Evolutionary conservation across 2,888 invertebrate genomes (phyloP), one percentile per base, ranked within the genome.

Genomic region (Idaea dimidiata): DNA sequence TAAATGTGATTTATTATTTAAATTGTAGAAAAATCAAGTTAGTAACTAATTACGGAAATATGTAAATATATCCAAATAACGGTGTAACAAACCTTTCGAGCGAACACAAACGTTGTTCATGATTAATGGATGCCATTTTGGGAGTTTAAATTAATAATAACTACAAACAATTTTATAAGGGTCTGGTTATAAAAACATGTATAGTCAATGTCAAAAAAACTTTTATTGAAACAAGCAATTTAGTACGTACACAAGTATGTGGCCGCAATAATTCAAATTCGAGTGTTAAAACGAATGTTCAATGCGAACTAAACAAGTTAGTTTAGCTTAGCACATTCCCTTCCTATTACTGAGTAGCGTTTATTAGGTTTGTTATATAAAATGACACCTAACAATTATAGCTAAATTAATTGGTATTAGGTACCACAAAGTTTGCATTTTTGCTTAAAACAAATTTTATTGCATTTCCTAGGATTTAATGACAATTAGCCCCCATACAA

Each of bases 61-160:
- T 89, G 88, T 81, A 84, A 89, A 88, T 88, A 74, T 73, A 76
- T 66, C 70, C 79, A 80, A 81, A 72, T 75, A 43, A 75, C 75
- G 65, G 65, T 65, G 65, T 78, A 77, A 72, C 70, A 57, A 62
- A 63, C 66, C 62, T 59, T 70, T 68, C 74, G 73, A 71, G 72
- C 74, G 72, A 72, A 73, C 80, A 76, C 81, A 78, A 77, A 78
- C 78, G 74, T 70, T 71, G 71, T 67, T 63, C 72, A 83, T 89
- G 89, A 90, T 89, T 89, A 88, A 89, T 89, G 88, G 79, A 76
- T 73, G 69, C 67, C 72, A 74, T 81, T 83, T 83, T 78, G 79
- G 75, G 76, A 80, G 83, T 85, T 88, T 86, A 86, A 80, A 79
- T 81, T 82, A 85, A 84, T 86, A 86, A 86, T 83, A n/a, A n/a